These are phyloP conservation scores for Salvator merianae DNA, from an alignment of 2,113 vertebrate genomes.

Conservation along the genomic window DNA sequence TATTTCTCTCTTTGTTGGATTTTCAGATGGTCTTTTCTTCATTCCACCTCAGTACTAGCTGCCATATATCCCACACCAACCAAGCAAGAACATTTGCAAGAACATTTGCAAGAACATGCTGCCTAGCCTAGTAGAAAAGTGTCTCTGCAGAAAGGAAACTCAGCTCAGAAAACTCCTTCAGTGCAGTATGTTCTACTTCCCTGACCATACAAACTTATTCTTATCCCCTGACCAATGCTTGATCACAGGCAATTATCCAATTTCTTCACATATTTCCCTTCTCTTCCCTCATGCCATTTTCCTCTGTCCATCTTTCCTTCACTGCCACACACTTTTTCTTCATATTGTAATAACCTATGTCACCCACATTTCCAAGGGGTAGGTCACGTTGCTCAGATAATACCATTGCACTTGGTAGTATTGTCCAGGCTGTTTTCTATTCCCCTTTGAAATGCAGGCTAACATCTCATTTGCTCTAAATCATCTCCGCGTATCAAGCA, in stretches of 20 bases:
- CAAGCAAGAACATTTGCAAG: too few relatives aligned
- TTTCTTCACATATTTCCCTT: neutral
- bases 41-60: too few relatives aligned
- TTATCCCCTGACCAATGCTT: neutral
- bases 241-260: neutral
- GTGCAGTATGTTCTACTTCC: neutral
- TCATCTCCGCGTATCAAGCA: constrained; percentile 19
- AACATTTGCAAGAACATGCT: too few relatives aligned
- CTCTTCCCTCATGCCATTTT: neutral
- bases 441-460: constrained; percentile 29
- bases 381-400: neutral
- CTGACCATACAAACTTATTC: neutral
- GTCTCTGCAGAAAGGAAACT: too few relatives aligned
- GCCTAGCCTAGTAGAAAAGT: too few relatives aligned
- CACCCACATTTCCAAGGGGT: constrained; percentile 39
- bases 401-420: constrained; percentile 6
- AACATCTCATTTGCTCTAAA: constrained; percentile 33
- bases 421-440: constrained; percentile 19
- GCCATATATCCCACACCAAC: too few relatives aligned
- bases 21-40: too few relatives aligned
- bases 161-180: too few relatives aligned
- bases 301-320: too few relatives aligned
- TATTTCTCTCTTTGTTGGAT: too few relatives aligned
- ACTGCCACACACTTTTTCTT: neutral
- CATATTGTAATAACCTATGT: constrained; percentile 34